Percentiles rank a stretch among this genome's conserved stretches.
phyloP scores from a whole-genome alignment of 2,888 invertebrate species.

The Thecocarcelia acutangulata region DNA sequence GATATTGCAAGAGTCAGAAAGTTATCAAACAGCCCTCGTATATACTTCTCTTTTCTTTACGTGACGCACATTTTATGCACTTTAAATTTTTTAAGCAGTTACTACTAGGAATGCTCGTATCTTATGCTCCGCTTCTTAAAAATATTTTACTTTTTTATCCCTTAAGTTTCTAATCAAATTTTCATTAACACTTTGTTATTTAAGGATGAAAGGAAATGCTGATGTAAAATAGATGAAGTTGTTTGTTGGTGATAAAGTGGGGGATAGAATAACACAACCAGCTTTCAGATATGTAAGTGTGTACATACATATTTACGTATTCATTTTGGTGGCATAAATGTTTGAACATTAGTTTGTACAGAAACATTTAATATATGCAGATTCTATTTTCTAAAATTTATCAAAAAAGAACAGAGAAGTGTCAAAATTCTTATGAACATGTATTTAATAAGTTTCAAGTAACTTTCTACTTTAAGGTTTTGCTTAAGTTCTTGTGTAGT shows the following conservation, averaged over 20 bases:
- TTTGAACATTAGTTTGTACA: not conserved
- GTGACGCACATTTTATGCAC: too few species aligned
- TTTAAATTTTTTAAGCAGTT: too few species aligned
- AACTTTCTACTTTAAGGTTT: not conserved
- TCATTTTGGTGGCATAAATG: not conserved
- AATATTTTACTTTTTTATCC: not conserved
- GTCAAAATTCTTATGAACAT: slow-evolving; percentile 25
- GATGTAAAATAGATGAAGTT: slow-evolving; percentile 1
- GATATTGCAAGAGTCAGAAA: too few species aligned
- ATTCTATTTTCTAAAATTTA: slow-evolving; percentile 6
- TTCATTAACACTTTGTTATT: slow-evolving; percentile 33
- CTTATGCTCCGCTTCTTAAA: not conserved
- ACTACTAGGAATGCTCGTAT: not conserved
- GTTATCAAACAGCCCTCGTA: too few species aligned
- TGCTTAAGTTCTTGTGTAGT: not conserved
- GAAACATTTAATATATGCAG: slow-evolving; percentile 3
- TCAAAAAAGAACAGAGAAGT: slow-evolving; percentile 26
- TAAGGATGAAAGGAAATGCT: not conserved
- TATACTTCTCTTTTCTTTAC: too few species aligned
- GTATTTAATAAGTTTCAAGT: slow-evolving; percentile 12
- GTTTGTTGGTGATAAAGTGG: not conserved
- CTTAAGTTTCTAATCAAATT: slow-evolving; percentile 36
- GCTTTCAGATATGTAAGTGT: too few species aligned
- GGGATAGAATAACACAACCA: not conserved
- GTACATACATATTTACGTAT: not conserved